Evolutionary conservation across 2,888 invertebrate species (phyloP), one percentile per base, ranked within the genome.

Genomic region (Trachelus troglodyta): DNA sequence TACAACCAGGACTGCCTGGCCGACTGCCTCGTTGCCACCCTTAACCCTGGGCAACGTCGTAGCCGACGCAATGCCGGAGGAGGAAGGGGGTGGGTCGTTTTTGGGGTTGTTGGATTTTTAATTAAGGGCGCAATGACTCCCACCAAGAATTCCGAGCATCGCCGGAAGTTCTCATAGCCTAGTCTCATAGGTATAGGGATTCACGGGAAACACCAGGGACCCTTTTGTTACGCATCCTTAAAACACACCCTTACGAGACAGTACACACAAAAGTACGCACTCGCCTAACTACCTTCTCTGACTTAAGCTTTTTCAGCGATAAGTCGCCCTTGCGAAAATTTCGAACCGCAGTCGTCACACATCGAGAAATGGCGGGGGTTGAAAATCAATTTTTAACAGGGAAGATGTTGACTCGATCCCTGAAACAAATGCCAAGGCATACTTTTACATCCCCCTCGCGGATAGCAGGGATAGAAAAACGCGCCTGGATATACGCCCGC

Each of bases 51-150:
- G 79, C 75, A 37, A 73, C 75, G 75, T 78, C 69, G 77, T 73
- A 73, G 79, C 76, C 79, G 77, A 75, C 82, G 79, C 78, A 79
- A 77, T 76, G 77, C 77, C 79, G 75, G 15, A 15, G 33, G 35
- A n/a, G 12, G 12, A 9, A 71, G 34, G 12, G 71, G 71, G 71
- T 3, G 30, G 69, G 23, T 87, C 87, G 87, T 88, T 88, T 88
- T 88, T 83, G 86, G 86, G 87, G 89, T 90, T 89, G 91, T 90
- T 91, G 91, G 90, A 90, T 90, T 91, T 91, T 91, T 91, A 91
- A 91, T 91, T 90, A 91, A 91, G 91, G 91, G 87, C 88, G 86
- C 88, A 88, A 89, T 91, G 90, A 90, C 90, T 91, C 89, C 87
- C 87, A 87, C 87, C 88, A 89, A 90, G 90, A 91, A 91, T 91